A percentile compares a stretch with the other conserved stretches of the same genome.
Evolutionary conservation across 2,113 vertebrate genomes (phyloP).

Genomic region (Lipophrys pholis): DNA sequence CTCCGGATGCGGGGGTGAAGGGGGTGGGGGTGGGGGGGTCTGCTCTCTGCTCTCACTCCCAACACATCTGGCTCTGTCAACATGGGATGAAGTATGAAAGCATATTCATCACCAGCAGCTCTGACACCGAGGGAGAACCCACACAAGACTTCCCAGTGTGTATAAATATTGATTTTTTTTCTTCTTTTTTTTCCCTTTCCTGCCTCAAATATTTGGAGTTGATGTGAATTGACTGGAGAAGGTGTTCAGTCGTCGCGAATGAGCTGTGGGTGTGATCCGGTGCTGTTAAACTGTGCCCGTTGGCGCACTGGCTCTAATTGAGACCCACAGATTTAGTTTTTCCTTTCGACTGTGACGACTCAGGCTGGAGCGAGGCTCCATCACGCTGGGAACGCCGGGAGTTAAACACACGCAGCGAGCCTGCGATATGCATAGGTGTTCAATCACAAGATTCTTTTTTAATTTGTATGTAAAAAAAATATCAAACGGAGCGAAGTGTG

Average conservation of each 20-base stretch:
- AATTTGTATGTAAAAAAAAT: neutral
- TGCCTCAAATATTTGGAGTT: constrained; percentile 23
- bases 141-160: constrained; percentile 7
- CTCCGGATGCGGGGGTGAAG: neutral
- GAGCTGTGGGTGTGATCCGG: constrained; percentile 1
- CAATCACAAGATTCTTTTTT: neutral
- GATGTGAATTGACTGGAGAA: constrained; percentile 12
- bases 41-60: constrained; percentile 44
- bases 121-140: neutral
- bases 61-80: constrained; percentile 55
- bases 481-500: neutral
- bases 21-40: no score
- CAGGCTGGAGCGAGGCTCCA: neutral
- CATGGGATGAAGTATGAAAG: constrained; percentile 36
- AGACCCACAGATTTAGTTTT: constrained; percentile 20
- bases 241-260: neutral
- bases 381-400: neutral
- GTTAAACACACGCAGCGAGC: neutral
- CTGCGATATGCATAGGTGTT: neutral
- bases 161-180: constrained; percentile 34
- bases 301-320: constrained; percentile 3
- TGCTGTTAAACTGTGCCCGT: neutral
- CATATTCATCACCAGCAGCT: constrained; percentile 36
- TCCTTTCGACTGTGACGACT: neutral
- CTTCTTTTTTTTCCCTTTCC: no score